phyloP scores from a whole-genome alignment of 2,888 invertebrate genomes.

The Noctuana brunneofusca region DNA sequence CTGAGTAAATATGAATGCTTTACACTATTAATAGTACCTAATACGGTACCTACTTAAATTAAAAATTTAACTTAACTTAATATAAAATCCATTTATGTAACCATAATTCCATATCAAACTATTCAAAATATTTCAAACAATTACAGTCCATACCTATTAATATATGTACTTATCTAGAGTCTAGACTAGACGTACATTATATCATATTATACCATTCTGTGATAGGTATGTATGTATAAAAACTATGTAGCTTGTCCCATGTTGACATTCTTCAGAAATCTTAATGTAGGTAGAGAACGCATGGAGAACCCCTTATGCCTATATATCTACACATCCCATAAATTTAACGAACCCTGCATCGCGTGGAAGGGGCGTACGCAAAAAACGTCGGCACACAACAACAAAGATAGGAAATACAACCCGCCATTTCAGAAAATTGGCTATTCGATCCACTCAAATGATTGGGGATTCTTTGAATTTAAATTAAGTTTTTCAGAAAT shows the following conservation, averaged over 20 bases:
- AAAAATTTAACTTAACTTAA: too few relatives aligned
- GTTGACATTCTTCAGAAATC: constrained; percentile 13
- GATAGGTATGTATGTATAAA: not conserved
- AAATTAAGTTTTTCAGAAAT: constrained; percentile 40
- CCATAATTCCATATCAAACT: too few relatives aligned
- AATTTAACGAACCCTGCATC: constrained; percentile 57
- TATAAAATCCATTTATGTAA: too few relatives aligned
- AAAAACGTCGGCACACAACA: constrained; percentile 75
- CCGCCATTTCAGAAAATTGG: constrained; percentile 80
- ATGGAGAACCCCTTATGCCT: constrained; percentile 26
- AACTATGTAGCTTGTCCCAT: constrained; percentile 17
- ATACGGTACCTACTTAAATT: too few relatives aligned
- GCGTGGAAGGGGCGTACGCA: constrained; percentile 65
- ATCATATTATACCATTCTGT: too few relatives aligned
- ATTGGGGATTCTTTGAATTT: constrained; percentile 55
- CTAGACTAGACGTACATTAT: too few relatives aligned
- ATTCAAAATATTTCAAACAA: too few relatives aligned
- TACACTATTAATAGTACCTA: too few relatives aligned
- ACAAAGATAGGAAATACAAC: constrained; percentile 77
- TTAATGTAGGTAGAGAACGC: constrained; percentile 15
- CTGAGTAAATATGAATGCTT: too few relatives aligned
- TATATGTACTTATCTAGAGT: too few relatives aligned
- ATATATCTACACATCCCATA: constrained; percentile 45
- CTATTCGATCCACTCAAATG: constrained; percentile 59
- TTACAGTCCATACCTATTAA: too few relatives aligned